These are phyloP conservation scores for Cyclargus thomasi DNA, from an alignment of 1,140 invertebrate species.

Conservation along the genomic window DNA sequence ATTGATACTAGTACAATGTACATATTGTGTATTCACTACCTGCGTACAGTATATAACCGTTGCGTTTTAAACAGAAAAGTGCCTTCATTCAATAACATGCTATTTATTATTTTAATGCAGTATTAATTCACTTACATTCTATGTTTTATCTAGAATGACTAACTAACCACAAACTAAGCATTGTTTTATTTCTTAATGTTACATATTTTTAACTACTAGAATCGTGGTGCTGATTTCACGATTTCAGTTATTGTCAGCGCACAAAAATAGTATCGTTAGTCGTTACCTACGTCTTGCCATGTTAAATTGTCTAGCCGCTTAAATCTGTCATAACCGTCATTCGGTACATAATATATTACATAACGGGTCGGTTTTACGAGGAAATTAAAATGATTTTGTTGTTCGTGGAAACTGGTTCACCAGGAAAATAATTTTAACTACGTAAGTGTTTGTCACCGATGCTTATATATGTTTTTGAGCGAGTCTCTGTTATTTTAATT, in stretches of 20 bases:
- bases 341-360: background rate
- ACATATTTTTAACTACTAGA: no score
- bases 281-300: background rate
- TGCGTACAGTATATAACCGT: no score
- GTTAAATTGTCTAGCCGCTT: background rate
- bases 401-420: background rate
- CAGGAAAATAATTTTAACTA: background rate
- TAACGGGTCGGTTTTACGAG: background rate
- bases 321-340: background rate
- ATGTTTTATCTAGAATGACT: no score
- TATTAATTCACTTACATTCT: no score
- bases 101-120: no score
- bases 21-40: background rate
- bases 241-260: background rate
- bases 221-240: background rate
- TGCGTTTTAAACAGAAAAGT: no score
- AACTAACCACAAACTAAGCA: no score
- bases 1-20: background rate
- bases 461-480: background rate
- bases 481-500: background rate
- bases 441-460: background rate
- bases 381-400: conserved; percentile 4
- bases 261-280: background rate
- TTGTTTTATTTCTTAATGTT: no score
- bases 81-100: no score